Base-by-base conservation (phyloP, 2,113 vertebrate species). In the Cyanoderma ruficeps region DNA sequence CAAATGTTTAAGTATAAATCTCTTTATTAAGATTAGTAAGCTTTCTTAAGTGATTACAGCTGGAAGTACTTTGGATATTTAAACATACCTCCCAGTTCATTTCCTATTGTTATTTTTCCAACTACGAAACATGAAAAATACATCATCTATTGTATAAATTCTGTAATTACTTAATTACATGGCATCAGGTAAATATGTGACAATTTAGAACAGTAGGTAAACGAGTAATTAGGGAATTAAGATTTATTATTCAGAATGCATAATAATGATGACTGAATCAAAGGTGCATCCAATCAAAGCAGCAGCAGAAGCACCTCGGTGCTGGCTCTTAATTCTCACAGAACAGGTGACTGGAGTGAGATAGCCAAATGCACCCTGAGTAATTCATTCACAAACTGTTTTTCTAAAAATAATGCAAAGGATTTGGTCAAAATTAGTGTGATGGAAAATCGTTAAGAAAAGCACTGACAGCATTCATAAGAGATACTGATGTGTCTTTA, bases 181-280 rank as follows among this genome's bases (percentile, higher is more conserved):
- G 55, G 92, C 96, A 96, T 85, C 61, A 88, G 65, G 81, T 89
- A 94, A 95, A 94, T 89, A 95, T 24, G 56, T 94, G 76, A 94
- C 95, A 94, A 97, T 97, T 96, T 92, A 72, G 67, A 94, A 91
- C 39, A 87, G 94, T 83, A 97, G 83, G 95, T 96, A 97, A 97
- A 96, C 70, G 39, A 93, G 93, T 89, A 97, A 97, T 97, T 97
- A 97, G 95, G 90, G 88, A 97, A 98, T 97, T 96, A 96, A 67
- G 85, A 96, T 93, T 92, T 94, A 90, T 96, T 97, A 97, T 97
- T 97, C 93, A 96, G 78, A 95, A 90, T 82, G 89, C 44, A 81
- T 83, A 79, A 90, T 89, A 89, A 97, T 21, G 56, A 91, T 67
- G 72, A 78, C 64, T 71, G 78, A 95, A 88, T 80, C 63, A 67